Evolutionary conservation across 37 sponge, comb jelly and placozoan genomes (phyloP).

Genomic region (Halichondria panicea): DNA sequence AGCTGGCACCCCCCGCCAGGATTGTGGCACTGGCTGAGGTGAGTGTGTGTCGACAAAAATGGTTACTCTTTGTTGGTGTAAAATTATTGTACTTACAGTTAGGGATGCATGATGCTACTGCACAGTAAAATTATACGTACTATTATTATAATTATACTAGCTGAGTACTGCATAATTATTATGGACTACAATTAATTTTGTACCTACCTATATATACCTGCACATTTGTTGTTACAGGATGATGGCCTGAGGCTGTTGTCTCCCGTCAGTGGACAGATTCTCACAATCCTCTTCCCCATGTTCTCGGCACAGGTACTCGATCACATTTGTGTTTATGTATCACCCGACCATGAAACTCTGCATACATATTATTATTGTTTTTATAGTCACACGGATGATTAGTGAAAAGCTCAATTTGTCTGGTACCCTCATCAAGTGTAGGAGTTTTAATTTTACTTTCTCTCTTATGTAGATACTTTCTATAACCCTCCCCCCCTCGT

Average conservation of each 20-base stretch:
- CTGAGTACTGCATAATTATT: not conserved
- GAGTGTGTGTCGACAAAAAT: not conserved
- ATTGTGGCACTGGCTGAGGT: constrained; percentile 59
- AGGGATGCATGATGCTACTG: not conserved
- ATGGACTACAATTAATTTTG: not conserved
- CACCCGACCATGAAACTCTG: not conserved
- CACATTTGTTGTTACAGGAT: constrained; percentile 36
- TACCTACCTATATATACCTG: not conserved
- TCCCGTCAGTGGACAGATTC: constrained; percentile 48
- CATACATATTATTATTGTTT: not conserved
- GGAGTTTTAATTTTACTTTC: not conserved
- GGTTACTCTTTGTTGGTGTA: not conserved
- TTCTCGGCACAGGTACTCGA: constrained; percentile 36
- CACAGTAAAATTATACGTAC: not conserved
- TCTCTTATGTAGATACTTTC: not conserved
- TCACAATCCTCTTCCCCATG: constrained; percentile 58
- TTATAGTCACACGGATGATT: not conserved
- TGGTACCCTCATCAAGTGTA: no score
- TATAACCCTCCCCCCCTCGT: not conserved
- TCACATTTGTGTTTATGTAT: no score
- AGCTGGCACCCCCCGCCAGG: constrained; percentile 13
- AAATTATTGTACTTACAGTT: not conserved
- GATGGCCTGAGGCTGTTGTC: constrained; percentile 67
- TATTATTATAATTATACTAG: not conserved
- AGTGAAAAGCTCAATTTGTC: no score